Base-by-base conservation (phyloP, 2,797 vertebrate species). In the Silurus lanzhouensis region DNA sequence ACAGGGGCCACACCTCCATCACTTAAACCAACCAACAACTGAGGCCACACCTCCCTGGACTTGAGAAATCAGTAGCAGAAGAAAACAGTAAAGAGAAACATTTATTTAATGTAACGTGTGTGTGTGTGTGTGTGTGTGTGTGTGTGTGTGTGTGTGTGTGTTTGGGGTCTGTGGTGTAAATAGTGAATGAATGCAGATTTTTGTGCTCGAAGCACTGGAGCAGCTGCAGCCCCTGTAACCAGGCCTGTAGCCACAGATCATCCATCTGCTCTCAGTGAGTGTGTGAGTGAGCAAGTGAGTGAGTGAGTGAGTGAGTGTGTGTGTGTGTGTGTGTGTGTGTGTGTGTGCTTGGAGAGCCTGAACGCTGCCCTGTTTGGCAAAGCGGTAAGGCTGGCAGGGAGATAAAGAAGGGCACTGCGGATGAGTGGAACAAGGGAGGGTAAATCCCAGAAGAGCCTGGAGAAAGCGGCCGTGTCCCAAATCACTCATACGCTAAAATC, bases 301-400 rank as follows among this genome's bases (percentile, higher is more conserved):
- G 31, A 3, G 31, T 38, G 31, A 0, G 31, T 76, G 48, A 22
- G 44, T 72, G 70, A 44, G 67, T 72, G 44, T 72, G 38, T 38
- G 31, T 38, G 31, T 7, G 46, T 25, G 72, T 72, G 70, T 70
- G 67, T 72, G 44, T 2, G 31, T 38, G 38, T 4, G 38, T 38
- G 71, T 74, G 72, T 19, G 68, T 46, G 68, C 1, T 14, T 31
- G 74, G 48, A 52, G 48, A 52, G 48, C 6, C 48, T 10, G 48
- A 52, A 91, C 90, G 83, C 83, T 93, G 91, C 84, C 91, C 93
- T 86, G 87, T 79, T 93, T 94, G 92, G 92, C 92, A 90, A 79
- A 68, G 83, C 81, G 19, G 25, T 78, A 22, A 57, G 60, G 12
- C 77, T 77, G 80, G 72, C 31, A 64, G 22, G 5, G 78, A 25